Evolutionary conservation across 2,113 vertebrate genomes (phyloP), one percentile per base, ranked within the genome.

Genomic region (Stigmatopora nigra): DNA sequence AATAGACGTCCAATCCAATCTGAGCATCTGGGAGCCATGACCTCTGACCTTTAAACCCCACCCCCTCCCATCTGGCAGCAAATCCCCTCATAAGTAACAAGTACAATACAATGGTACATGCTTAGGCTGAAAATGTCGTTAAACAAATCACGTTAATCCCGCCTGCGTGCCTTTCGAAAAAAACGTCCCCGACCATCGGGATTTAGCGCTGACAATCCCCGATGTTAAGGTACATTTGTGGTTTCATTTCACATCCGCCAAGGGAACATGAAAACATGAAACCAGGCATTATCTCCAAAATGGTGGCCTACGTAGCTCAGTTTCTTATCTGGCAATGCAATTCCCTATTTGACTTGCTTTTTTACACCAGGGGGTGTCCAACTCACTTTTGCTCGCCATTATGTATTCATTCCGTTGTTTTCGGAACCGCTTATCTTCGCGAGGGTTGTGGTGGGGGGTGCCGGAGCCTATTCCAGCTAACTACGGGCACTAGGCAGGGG

Each of bases 261-360:
- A 66, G 41, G 5, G 38, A n/a, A 41, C 41, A 13, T 22, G 12
- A 38, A 17, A 35, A n/a, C n/a, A 64, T 68, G 14, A 64, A 64
- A 56, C 61, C 35, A 49, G 35, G 31, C 15, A 13, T 61, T 56
- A 64, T 61, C 31, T 13, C 53, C 51, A 41, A 15, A n/a, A 70
- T 56, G 53, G 7, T 14, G 52, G 41, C 25, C 25, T 31, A 31
- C 52, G 19, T 63, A 6, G 47, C 61, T 20, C 45, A 61, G 68
- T 62, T 61, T 65, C 44, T 61, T 36, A 53, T 57, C 14, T 36
- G 48, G 59, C 58, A n/a, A 16, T 61, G 35, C 31, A 56, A 53
- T 22, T 53, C 11, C 4, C 25, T 31, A 31, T 31, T 31, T 31
- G 1, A 53, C 7, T 53, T 53, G 51, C 12, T n/a, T 22, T n/a